Percentiles rank a stretch among this genome's conserved stretches.
Conservation (phyloP, 1,140 invertebrate species). For the Zaprionus inermis region DNA sequence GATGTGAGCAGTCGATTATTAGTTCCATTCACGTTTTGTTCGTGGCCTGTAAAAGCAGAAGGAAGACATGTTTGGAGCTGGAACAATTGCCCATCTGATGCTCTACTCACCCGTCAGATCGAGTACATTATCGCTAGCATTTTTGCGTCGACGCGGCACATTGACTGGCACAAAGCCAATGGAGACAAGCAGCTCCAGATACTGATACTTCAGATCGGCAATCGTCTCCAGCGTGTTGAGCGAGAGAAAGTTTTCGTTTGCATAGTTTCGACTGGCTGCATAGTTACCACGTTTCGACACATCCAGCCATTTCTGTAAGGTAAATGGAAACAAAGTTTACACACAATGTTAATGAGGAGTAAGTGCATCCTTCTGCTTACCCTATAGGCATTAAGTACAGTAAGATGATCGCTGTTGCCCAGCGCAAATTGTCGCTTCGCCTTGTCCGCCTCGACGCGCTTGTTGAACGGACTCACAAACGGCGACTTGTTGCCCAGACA, state of each 20-base stretch:
- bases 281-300: conserved; percentile 85
- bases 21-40: conserved; percentile 90
- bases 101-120: conserved; percentile 87
- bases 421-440: conserved; percentile 90
- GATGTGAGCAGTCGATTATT: conserved; percentile 91
- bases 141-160: conserved; percentile 85
- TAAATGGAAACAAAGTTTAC: neutral
- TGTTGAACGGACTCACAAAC: conserved; percentile 91
- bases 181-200: conserved; percentile 91
- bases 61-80: conserved; percentile 9
- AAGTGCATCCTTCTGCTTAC: conserved; percentile 79
- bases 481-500: conserved; percentile 94
- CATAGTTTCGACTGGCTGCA: conserved; percentile 88
- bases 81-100: neutral
- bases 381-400: conserved; percentile 91
- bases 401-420: conserved; percentile 92
- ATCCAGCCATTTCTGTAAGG: conserved; percentile 89
- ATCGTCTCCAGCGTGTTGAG: conserved; percentile 89
- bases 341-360: neutral
- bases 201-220: conserved; percentile 92
- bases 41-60: conserved; percentile 45
- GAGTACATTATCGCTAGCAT: conserved; percentile 88
- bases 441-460: conserved; percentile 88
- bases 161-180: conserved; percentile 91
- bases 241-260: conserved; percentile 91